Evolutionary conservation across 2,113 vertebrate genomes (phyloP).

Genomic region (Tragulus kanchil): DNA sequence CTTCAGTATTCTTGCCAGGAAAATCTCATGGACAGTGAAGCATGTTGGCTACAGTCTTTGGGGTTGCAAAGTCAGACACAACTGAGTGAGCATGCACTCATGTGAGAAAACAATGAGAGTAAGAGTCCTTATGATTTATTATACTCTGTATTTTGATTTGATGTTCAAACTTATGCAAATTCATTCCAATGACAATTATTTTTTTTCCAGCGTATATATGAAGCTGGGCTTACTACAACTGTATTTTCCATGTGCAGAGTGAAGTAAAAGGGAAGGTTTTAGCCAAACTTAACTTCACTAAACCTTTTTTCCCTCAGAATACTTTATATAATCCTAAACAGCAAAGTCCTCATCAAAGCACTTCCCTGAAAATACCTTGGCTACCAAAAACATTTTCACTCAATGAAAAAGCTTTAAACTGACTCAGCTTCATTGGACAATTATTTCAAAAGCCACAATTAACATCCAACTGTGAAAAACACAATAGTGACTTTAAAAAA

Average conservation of each 20-base stretch:
- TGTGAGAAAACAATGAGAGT: constrained; percentile 16
- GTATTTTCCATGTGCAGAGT: not conserved
- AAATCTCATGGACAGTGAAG: not conserved
- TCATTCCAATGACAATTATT: not conserved
- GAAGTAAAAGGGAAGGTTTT: not conserved
- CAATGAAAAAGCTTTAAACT: constrained; percentile 33
- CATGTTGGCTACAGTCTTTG: not conserved
- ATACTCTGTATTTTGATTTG: not conserved
- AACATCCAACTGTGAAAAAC: constrained; percentile 35
- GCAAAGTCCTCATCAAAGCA: not conserved
- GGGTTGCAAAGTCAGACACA: not conserved
- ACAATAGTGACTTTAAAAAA: constrained; percentile 7
- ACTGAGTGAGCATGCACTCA: not conserved
- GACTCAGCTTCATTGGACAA: not conserved
- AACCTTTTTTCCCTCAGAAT: not conserved
- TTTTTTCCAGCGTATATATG: not conserved
- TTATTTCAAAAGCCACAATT: constrained; percentile 55
- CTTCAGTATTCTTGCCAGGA: not conserved
- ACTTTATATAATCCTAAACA: not conserved
- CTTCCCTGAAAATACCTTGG: not conserved
- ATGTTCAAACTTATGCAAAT: constrained; percentile 8
- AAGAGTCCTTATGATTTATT: constrained; percentile 6
- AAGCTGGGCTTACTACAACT: not conserved
- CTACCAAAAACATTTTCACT: not conserved
- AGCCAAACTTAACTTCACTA: not conserved